Percentiles rank a stretch among this genome's conserved stretches.
phyloP scores from a whole-genome alignment of 2,113 vertebrate genomes.

The Lophotis ruficrista region DNA sequence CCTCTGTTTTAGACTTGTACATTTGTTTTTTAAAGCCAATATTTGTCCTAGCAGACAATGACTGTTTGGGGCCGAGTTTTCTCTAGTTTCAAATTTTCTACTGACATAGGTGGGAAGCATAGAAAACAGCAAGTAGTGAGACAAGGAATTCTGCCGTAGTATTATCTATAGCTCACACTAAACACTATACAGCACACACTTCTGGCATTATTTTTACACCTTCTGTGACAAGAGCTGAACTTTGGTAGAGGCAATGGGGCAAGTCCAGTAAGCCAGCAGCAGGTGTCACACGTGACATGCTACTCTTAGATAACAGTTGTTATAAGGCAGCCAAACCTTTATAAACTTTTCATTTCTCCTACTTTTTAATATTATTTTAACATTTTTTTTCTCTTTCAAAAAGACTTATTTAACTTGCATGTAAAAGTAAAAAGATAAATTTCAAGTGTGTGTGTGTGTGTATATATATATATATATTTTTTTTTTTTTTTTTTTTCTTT shows the following conservation, averaged over 20 bases:
- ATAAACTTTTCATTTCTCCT: neutral
- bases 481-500: neutral
- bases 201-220: neutral
- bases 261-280: neutral
- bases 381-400: neutral
- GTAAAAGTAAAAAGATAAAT: neutral
- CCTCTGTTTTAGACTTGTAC: neutral
- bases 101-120: neutral
- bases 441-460: too few relatives aligned
- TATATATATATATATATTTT: too few relatives aligned
- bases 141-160: neutral
- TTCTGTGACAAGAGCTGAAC: neutral
- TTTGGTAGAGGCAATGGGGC: neutral
- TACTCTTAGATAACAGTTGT: neutral
- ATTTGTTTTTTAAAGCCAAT: neutral
- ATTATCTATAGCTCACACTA: neutral
- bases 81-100: neutral
- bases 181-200: neutral
- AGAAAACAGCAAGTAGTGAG: neutral
- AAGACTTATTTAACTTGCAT: neutral
- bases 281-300: neutral
- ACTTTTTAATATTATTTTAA: neutral
- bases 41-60: neutral
- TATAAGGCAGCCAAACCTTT: neutral
- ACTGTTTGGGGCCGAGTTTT: neutral